Base-by-base conservation (phyloP, 2,888 invertebrate genomes). In the Petrophora chlorosata region DNA sequence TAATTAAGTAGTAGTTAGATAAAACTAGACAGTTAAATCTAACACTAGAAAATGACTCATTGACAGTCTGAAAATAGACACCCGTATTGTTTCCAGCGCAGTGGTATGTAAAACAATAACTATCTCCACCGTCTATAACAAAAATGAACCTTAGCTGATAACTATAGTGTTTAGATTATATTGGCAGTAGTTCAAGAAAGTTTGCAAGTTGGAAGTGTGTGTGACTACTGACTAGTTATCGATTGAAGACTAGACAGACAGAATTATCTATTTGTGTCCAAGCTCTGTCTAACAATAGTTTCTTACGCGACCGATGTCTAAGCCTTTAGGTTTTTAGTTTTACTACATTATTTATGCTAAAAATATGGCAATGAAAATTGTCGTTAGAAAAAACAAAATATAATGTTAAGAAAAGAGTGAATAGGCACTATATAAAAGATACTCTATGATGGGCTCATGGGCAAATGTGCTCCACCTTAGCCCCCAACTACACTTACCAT, bases 1-100 rank as follows among this genome's bases (percentile, higher is more conserved):
- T n/a, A n/a, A n/a, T n/a, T n/a, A n/a, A n/a, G n/a, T n/a, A n/a
- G n/a, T n/a, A n/a, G n/a, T n/a, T n/a, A n/a, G n/a, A 44, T 52
- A 42, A 35, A 43, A 46, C 46, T 13, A 25, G 29, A 41, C 40
- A 63, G 55, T 66, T 59, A 62, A 58, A 58, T 62, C 53, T 56
- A 58, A 66, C 50, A 53, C 57, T 51, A 56, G 46, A 56, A 46
- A 55, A 63, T 78, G 80, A 79, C 70, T 77, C 77, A 79, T 67
- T 73, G 67, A 70, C 68, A 55, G 60, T 59, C 66, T 70, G 61
- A 59, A 75, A 79, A 77, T 78, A 78, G 70, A 51, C 67, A 50
- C 58, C 49, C 53, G 65, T 69, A 76, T 78, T 79, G 76, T 79
- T 61, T 64, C 56, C 61, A 56, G 36, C 40, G 16, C 38, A 63